Conservation (phyloP, 2,888 invertebrate genomes). For the Athalia circularis region DNA sequence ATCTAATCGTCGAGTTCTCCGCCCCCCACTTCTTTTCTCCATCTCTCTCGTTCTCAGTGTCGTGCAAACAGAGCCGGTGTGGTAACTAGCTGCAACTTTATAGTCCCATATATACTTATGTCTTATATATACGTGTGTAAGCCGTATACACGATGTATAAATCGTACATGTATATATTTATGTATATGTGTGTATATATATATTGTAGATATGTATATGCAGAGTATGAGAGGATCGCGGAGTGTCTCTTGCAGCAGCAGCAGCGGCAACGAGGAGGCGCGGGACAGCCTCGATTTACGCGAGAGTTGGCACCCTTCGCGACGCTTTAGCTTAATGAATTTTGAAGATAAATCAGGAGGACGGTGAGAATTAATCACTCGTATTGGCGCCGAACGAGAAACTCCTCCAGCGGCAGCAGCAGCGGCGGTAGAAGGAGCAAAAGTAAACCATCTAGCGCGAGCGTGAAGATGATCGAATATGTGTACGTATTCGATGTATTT, state of each 20-base stretch:
- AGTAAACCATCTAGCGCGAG: no score
- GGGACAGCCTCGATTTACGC: constrained; percentile 43
- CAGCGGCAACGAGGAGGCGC: background rate
- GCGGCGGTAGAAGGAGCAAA: no score
- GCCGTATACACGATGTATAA: background rate
- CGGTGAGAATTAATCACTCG: constrained; percentile 43
- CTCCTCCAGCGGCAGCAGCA: no score
- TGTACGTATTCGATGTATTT: no score
- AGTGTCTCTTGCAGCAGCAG: background rate
- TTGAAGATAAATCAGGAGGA: constrained; percentile 44
- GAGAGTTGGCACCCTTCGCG: constrained; percentile 44
- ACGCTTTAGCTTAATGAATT: constrained; percentile 45
- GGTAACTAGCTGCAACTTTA: constrained; percentile 50
- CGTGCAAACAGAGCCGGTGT: background rate
- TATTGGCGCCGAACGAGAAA: constrained; percentile 28
- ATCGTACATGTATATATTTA: background rate
- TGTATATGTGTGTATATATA: background rate
- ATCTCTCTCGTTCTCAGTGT: background rate
- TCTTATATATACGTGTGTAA: background rate
- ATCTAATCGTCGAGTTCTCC: constrained; percentile 58
- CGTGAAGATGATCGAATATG: no score
- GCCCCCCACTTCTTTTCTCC: background rate
- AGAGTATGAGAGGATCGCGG: background rate
- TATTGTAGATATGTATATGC: background rate
- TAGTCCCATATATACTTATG: constrained; percentile 42